A percentile compares a stretch with the other conserved stretches of the same genome.
These are phyloP conservation scores for Neoscelio sp. DNA, from an alignment of 2,888 invertebrate genomes.

Conservation along the genomic window DNA sequence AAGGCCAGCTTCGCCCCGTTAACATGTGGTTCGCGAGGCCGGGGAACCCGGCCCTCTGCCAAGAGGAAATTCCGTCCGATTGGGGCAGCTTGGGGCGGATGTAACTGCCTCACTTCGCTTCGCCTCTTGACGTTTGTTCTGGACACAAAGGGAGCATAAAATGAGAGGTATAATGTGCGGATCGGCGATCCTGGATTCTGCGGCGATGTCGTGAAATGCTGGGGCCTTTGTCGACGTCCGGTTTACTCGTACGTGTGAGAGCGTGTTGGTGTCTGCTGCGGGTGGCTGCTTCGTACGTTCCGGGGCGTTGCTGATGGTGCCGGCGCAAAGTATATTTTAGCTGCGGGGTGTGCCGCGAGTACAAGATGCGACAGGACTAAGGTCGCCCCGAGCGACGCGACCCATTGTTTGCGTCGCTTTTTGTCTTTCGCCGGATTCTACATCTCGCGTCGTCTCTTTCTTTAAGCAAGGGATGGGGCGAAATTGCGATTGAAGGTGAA, in stretches of 20 bases:
- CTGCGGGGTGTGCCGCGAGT: constrained; percentile 54
- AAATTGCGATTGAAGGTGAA: constrained; percentile 43
- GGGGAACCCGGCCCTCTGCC: not conserved
- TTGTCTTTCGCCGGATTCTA: constrained; percentile 47
- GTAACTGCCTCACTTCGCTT: constrained; percentile 1
- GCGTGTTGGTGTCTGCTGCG: not conserved
- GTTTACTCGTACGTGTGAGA: constrained; percentile 13
- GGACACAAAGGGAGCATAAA: constrained; percentile 57
- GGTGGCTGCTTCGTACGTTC: constrained; percentile 23
- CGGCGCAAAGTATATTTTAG: constrained; percentile 56
- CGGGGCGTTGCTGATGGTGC: constrained; percentile 35
- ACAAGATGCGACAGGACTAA: constrained; percentile 59
- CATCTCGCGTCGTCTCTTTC: constrained; percentile 26
- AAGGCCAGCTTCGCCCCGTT: constrained; percentile 15
- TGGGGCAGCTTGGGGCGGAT: too few species aligned
- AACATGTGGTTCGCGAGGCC: constrained; percentile 38
- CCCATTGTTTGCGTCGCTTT: constrained; percentile 64
- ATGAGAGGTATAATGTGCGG: constrained; percentile 47
- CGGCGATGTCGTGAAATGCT: constrained; percentile 24
- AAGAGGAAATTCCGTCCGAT: constrained; percentile 24
- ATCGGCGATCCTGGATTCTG: constrained; percentile 48
- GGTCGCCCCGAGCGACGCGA: constrained; percentile 60
- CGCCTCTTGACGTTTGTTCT: constrained; percentile 52
- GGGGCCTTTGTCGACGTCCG: constrained; percentile 48
- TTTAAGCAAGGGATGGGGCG: constrained; percentile 4